Base-by-base conservation (phyloP, 30 jellyfish, hydroid and myxozoan genomes). In the Pelagia noctiluca region DNA sequence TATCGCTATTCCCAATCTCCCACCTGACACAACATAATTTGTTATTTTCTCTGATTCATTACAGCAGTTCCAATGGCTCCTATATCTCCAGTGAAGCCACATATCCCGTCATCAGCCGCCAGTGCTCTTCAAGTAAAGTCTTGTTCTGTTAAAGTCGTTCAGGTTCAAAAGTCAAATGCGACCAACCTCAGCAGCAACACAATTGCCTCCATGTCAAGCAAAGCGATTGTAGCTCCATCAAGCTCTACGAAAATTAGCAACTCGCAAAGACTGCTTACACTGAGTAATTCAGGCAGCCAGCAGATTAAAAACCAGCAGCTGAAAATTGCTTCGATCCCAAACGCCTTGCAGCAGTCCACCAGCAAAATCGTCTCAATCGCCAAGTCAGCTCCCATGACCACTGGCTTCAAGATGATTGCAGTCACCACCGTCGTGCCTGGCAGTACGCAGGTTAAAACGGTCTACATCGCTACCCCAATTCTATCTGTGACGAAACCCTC, bases 401-500 rank as follows among this genome's bases (percentile, higher is more conserved):
- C 99, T 2, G 99, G 99, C 42, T 89, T 95, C 82, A 95, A 95
- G 82, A 95, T 95, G 99, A 95, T 95, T 1, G 97, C 99, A 8
- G 99, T 95, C 8, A 95, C 99, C 11, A 95, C 99, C n/a, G 95
- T 95, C 47, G 97, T 95, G 13, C 97, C 97, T 4, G 99, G 99
- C 22, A 95, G 98, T 26, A 87, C 99, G 18, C 99, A 95, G 68
- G 99, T 95, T 8, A 88, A 88, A 75, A 95, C 99, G 53, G 99
- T 95, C 3, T 95, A 95, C 80, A 95, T 95, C 25, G 99, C 99
- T 26, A 95, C 99, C 0, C 99, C 99, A 78, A 95, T 95, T 21
- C 84, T 95, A 97, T 95, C 99, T 21, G 88, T 95, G 7, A 82
- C 99, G 7, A 95, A 95, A 61, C 64, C 97, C 22, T 46, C 95